Evolutionary conservation across 2,113 vertebrate genomes (phyloP), one percentile per base, ranked within the genome.

Genomic region (Atlantisia rogersi): DNA sequence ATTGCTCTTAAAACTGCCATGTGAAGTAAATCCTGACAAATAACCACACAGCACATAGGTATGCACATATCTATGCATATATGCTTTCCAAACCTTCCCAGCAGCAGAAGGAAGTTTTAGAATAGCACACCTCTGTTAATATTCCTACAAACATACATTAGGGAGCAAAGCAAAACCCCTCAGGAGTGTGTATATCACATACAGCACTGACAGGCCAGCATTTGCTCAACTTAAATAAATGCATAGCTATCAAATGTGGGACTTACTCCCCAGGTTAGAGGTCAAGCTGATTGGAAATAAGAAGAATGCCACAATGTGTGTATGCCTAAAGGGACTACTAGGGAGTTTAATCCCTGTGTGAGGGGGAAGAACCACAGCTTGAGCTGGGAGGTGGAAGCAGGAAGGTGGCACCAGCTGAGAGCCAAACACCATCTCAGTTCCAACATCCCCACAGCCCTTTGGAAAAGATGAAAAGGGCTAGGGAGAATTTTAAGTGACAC

Each of bases 341-440:
- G 32, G 20, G 20, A 28, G 7, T 7, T 74, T 24, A 40, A 6
- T 0, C 4, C 37, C 37, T n/a, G 42, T 2, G 1, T 5, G 48
- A 50, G 9, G 29, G 18, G 22, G 28, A 70, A 39, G 31, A 70
- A 52, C 10, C 63, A 58, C 32, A 25, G 10, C 71, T 37, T 39
- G 52, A 52, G 42, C 44, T n/a, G 24, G 32, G 35, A 60, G 31
- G 9, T 13, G 6, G 68, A 44, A 58, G n/a, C 11, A 53, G 44
- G 15, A 17, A 89, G 40, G 35, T 1, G 20, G 20, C 60, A 78
- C 56, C 62, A 46, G 15, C 46, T 37, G 40, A 32, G 44, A 82
- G 67, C 14, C 39, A 42, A 58, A 18, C 21, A 28, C 19, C 3
- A 0, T 24, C 16, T 25, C 55, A 26, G 3, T 71, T 42, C 87